A percentile compares a stretch with the other conserved stretches of the same genome.
phyloP scores from a whole-genome alignment of 2,113 vertebrate genomes.

The Phrynosoma blainvillii region DNA sequence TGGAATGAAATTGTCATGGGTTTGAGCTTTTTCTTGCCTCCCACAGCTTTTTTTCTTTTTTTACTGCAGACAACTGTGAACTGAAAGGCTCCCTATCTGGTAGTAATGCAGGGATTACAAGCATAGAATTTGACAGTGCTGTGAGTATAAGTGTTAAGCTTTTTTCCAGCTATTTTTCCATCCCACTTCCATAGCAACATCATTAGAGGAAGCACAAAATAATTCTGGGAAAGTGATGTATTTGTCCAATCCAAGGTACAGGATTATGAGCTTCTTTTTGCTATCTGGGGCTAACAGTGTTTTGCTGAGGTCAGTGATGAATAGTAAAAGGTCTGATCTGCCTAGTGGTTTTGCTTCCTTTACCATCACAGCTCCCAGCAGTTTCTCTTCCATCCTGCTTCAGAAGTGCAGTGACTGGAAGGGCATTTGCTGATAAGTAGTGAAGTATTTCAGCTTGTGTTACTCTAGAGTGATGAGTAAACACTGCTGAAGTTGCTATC shows the following conservation, averaged over 20 bases:
- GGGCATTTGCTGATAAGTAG: constrained; percentile 57
- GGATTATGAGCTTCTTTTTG: background rate
- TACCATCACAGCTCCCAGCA: constrained; percentile 57
- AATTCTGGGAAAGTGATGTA: background rate
- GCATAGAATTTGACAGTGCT: constrained; percentile 96
- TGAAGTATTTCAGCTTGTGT: constrained; percentile 36
- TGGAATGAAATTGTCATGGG: background rate
- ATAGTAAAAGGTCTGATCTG: constrained; percentile 67
- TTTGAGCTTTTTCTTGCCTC: constrained; percentile 2
- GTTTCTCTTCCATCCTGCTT: constrained; percentile 32
- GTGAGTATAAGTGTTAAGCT: constrained; percentile 79
- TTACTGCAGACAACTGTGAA: constrained; percentile 88
- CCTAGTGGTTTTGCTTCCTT: constrained; percentile 26
- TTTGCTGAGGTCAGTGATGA: constrained; percentile 66
- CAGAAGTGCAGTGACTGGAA: constrained; percentile 48
- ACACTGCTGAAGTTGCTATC: constrained; percentile 42
- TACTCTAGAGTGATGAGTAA: background rate
- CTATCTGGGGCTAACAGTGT: background rate
- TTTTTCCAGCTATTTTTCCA: background rate
- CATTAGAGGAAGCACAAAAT: background rate
- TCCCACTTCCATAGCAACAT: background rate
- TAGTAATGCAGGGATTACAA: constrained; percentile 98
- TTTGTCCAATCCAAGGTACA: background rate
- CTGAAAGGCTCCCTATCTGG: constrained; percentile 91
- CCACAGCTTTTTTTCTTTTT: constrained; percentile 43